A percentile compares a stretch with the other conserved stretches of the same genome.
Conservation (phyloP, 1,140 invertebrate species). For the Nasonia vitripennis region DNA sequence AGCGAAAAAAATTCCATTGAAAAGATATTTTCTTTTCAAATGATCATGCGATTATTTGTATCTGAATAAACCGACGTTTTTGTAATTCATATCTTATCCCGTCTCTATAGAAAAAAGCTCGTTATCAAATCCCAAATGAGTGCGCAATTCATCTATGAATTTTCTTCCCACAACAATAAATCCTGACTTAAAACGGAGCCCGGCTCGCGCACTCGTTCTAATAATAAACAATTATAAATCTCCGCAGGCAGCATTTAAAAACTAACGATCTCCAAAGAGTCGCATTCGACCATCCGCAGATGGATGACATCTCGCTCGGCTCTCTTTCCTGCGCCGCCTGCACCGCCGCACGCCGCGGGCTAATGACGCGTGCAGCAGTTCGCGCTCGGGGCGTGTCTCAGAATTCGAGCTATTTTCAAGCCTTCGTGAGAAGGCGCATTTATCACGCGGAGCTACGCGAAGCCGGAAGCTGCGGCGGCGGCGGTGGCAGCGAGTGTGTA, state of each 20-base stretch:
- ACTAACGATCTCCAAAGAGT: not conserved
- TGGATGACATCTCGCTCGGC: conserved; percentile 9
- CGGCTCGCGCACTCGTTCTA: not conserved
- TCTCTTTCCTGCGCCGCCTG: not conserved
- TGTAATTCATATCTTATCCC: too few species aligned
- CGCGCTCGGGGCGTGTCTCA: conserved; percentile 36
- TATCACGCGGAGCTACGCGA: conserved; percentile 28
- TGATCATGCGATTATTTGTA: too few species aligned
- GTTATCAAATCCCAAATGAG: too few species aligned
- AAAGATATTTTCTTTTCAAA: too few species aligned
- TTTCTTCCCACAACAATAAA: not conserved
- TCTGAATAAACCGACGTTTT: too few species aligned
- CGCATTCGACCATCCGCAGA: conserved; percentile 21
- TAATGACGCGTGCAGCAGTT: conserved; percentile 43
- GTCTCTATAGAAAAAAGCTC: too few species aligned
- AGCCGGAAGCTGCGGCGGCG: conserved; percentile 30
- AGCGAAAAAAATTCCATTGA: too few species aligned
- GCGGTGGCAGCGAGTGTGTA: not conserved
- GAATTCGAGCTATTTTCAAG: conserved; percentile 48
- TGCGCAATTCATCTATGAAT: too few species aligned
- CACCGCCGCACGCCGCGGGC: not conserved
- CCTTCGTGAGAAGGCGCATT: conserved; percentile 41
- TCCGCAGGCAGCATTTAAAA: not conserved
- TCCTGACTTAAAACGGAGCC: not conserved
- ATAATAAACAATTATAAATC: conserved; percentile 43